Base-by-base conservation (phyloP, 2,888 invertebrate species). In the Megaustenia siamemsis region DNA sequence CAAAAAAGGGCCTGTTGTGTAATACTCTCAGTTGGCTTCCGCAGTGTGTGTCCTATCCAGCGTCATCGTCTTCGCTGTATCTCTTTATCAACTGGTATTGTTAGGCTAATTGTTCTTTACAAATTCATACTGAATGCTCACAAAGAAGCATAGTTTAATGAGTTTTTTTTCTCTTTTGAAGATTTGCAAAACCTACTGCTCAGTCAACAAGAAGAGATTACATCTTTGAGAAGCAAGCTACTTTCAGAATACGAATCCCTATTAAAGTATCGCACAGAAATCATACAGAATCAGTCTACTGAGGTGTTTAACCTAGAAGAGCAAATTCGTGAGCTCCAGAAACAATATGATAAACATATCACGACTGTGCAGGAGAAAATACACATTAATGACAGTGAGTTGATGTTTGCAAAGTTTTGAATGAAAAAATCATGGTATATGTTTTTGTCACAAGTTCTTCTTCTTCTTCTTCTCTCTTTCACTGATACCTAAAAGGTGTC, bases 241-340 rank as follows among this genome's bases (percentile, higher is more conserved):
- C 86, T 92, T 1, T 81, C 88, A 8, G 92, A 91, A 86, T 90
- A 92, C 68, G 90, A 91, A 75, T 88, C 89, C 80, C 84, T 91
- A 83, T 86, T 91, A 81, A 84, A 89, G n/a, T 84, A 88, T 10
- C 86, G 91, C 6, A 86, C 90, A 10, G 89, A 90, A 56, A 86
- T 84, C 18, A 89, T 91, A 88, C 79, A 88, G 15, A 84, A 87
- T 21, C 90, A 91, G 85, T 87, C 89, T 0, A 77, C 88, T 82
- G 90, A 91, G 73, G 90, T 92, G 56, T 87, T 86, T 35, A 87
- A 86, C 68, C 84, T 91, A 12, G 91, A 92, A 82, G 80, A 88
- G 21, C 89, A 91, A 76, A 90, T 92, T 85, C 88, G 88, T 28
- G 84, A 87, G 8, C 88, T 92, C 53, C 89, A 91, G 84, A 82